Evolutionary conservation across 53 echinoderm and acorn worm genomes (phyloP).

Genomic region (Apostichopus leukothele): DNA sequence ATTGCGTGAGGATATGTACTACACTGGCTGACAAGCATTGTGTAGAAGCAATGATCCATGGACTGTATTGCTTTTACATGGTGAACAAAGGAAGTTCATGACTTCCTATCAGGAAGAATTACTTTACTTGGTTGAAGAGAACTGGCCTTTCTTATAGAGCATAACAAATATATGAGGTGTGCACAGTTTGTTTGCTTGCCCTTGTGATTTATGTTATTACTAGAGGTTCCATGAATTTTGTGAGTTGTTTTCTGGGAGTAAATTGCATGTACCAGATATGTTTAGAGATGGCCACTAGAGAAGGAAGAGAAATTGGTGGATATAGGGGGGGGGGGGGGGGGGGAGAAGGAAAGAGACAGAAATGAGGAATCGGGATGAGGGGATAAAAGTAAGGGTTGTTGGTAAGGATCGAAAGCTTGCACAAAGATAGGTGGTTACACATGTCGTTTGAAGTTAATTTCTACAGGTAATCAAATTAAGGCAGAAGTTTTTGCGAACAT

Average conservation of each 20-base stretch:
- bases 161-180: neutral
- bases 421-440: no score
- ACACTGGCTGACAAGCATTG: neutral
- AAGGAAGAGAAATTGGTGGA: neutral
- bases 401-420: no score
- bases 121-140: neutral
- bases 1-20: neutral
- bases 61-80: neutral
- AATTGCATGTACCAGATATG: neutral
- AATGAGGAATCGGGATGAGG: no score
- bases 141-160: neutral
- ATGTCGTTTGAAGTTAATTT: no score
- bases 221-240: neutral
- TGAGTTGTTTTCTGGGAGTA: neutral
- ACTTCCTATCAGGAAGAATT: neutral
- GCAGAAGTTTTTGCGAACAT: no score
- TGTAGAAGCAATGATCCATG: neutral
- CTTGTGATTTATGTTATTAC: neutral
- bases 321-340: neutral
- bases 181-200: neutral
- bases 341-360: neutral
- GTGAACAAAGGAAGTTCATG: slow-evolving; percentile 3
- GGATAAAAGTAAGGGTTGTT: neutral
- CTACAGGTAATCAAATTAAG: no score
- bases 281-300: neutral